A percentile compares a stretch with the other conserved stretches of the same genome.
Conservation (phyloP, 2,888 invertebrate species). For the Chouioia cunea region DNA sequence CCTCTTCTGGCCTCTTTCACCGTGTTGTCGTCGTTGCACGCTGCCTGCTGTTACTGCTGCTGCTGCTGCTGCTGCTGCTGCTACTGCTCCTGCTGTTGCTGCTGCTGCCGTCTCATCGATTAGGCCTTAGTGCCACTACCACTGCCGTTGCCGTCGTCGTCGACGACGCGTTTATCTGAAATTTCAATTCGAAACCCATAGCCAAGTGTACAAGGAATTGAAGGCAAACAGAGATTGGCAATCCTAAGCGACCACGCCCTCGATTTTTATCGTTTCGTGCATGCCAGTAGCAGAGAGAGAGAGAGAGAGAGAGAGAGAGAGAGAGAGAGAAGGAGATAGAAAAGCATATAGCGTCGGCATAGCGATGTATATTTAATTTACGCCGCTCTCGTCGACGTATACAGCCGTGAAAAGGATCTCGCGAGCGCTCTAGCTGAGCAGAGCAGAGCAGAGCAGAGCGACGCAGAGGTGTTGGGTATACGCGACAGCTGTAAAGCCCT, state of each 20-base stretch:
- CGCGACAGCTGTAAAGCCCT: conserved; percentile 67
- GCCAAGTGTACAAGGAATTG: neutral
- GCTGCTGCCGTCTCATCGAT: conserved; percentile 12
- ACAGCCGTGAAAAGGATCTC: conserved; percentile 32
- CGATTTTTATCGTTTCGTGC: conserved; percentile 40
- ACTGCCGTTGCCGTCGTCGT: neutral
- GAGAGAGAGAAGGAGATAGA: conserved; percentile 37
- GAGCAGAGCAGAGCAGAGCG: neutral
- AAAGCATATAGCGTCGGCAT: conserved; percentile 47
- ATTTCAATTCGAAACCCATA: neutral
- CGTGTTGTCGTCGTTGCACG: neutral
- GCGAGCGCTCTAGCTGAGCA: too few species aligned
- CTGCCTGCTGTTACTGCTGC: neutral
- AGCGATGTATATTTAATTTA: conserved; percentile 53
- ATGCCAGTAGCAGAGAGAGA: conserved; percentile 15
- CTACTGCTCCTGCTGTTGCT: neutral
- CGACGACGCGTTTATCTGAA: too few species aligned
- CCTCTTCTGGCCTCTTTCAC: neutral
- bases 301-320: conserved; percentile 34
- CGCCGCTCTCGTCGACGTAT: conserved; percentile 41
- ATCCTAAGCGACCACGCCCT: conserved; percentile 25
- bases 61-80: neutral
- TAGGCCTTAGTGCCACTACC: neutral
- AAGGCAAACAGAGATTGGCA: neutral
- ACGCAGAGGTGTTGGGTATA: conserved; percentile 62